A percentile compares a stretch with the other conserved stretches of the same genome.
Evolutionary conservation across 2,888 invertebrate genomes (phyloP).

Genomic region (Leptinotarsa peninsularis): DNA sequence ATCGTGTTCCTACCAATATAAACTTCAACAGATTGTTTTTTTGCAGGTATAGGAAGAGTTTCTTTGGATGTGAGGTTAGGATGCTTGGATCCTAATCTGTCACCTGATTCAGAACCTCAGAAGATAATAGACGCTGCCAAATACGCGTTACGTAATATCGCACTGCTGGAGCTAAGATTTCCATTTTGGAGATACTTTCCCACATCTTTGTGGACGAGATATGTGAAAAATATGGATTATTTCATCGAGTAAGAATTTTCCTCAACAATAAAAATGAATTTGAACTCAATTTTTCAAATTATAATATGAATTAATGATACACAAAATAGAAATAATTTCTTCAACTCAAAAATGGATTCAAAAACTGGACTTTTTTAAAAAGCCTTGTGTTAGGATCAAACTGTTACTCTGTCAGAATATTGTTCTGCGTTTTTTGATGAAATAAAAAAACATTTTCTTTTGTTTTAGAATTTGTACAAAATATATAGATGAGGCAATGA

Average conservation of each 20-base stretch:
- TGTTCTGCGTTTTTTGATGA: no score
- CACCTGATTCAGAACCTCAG: constrained; percentile 70
- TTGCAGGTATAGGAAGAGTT: constrained; percentile 74
- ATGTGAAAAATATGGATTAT: constrained; percentile 75
- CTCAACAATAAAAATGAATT: background rate
- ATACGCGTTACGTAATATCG: constrained; percentile 76
- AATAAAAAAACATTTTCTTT: background rate
- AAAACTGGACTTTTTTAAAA: no score
- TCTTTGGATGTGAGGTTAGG: constrained; percentile 75
- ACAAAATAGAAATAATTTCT: no score
- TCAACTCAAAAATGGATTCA: no score
- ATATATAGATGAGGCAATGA: constrained; percentile 71
- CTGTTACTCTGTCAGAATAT: no score
- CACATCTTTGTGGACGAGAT: constrained; percentile 73
- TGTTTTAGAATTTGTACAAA: constrained; percentile 73
- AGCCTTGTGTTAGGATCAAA: no score
- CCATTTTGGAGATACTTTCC: constrained; percentile 77
- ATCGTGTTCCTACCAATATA: no score
- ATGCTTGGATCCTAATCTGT: constrained; percentile 71
- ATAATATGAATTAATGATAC: no score
- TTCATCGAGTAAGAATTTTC: constrained; percentile 72
- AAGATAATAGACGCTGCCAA: constrained; percentile 75
- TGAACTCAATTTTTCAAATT: no score
- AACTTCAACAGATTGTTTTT: no score
- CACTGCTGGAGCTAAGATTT: constrained; percentile 73